Percentiles rank a stretch among this genome's conserved stretches.
Evolutionary conservation across 2,888 invertebrate genomes (phyloP).

Genomic region (Agonopterix arenella): DNA sequence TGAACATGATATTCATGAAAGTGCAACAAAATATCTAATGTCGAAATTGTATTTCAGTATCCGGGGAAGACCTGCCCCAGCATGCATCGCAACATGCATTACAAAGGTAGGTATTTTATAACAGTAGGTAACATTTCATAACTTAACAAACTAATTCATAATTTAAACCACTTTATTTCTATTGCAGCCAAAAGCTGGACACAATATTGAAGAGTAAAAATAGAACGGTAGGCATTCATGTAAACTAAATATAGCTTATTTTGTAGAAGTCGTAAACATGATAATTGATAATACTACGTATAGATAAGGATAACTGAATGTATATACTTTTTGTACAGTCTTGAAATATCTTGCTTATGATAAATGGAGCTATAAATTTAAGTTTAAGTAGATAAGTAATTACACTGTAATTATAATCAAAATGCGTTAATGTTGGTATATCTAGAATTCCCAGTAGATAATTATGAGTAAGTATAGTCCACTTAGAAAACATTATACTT

Average conservation of each 20-base stretch:
- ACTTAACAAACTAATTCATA: background rate
- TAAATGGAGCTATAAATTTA: slow-evolving; percentile 41
- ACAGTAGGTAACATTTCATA: background rate
- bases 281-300: slow-evolving; percentile 17
- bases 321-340: slow-evolving; percentile 63
- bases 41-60: slow-evolving; percentile 63
- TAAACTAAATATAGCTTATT: slow-evolving; percentile 22
- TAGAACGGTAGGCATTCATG: slow-evolving; percentile 45
- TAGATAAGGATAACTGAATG: slow-evolving; percentile 28
- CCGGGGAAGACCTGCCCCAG: slow-evolving; percentile 91
- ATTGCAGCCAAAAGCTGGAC: slow-evolving; percentile 91
- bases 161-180: slow-evolving; percentile 22
- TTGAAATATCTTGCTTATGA: slow-evolving; percentile 46
- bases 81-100: slow-evolving; percentile 95
- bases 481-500: slow-evolving; percentile 7
- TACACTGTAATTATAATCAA: slow-evolving; percentile 14
- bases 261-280: slow-evolving; percentile 23
- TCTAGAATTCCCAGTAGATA: slow-evolving; percentile 11
- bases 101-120: slow-evolving; percentile 81
- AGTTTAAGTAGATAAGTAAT: slow-evolving; percentile 24
- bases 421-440: slow-evolving; percentile 9
- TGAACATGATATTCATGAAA: background rate
- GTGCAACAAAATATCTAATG: background rate
- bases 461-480: slow-evolving; percentile 2
- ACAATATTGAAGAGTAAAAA: slow-evolving; percentile 78